Conservation (phyloP, 2,113 vertebrate species). For the Atractosteus spatula region DNA sequence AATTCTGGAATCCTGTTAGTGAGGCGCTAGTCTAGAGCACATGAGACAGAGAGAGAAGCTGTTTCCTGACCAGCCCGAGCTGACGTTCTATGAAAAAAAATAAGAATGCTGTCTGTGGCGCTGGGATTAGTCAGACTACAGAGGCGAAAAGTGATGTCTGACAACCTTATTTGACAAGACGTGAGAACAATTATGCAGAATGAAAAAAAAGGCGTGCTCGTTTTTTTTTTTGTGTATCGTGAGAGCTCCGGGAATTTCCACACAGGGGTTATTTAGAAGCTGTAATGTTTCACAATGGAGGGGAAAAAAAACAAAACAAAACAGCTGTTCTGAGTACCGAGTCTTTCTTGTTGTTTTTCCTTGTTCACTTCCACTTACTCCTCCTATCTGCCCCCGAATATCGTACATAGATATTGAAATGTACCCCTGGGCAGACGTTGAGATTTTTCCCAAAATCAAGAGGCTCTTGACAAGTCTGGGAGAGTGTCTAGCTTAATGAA, state of each 20-base stretch:
- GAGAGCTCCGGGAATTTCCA: constrained; percentile 18
- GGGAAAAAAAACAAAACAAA: neutral
- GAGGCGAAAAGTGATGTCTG: neutral
- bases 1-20: constrained; percentile 6
- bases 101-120: neutral
- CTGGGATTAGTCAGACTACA: neutral
- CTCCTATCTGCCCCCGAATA: constrained; percentile 9
- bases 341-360: neutral
- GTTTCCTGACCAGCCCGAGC: neutral
- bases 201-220: neutral
- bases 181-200: neutral
- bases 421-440: constrained; percentile 14
- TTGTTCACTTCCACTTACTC: neutral
- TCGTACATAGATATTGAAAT: constrained; percentile 17
- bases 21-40: neutral
- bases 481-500: constrained; percentile 36
- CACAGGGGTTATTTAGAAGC: constrained; percentile 3
- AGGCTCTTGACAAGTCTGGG: constrained; percentile 23
- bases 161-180: constrained; percentile 11
- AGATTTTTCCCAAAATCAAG: constrained; percentile 22
- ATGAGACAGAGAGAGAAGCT: neutral
- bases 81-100: neutral
- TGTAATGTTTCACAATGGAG: constrained; percentile 8
- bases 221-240: constrained; percentile 7
- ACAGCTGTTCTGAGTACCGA: constrained; percentile 17